phyloP scores from a whole-genome alignment of 1,140 invertebrate species.

The Myzus persicae region DNA sequence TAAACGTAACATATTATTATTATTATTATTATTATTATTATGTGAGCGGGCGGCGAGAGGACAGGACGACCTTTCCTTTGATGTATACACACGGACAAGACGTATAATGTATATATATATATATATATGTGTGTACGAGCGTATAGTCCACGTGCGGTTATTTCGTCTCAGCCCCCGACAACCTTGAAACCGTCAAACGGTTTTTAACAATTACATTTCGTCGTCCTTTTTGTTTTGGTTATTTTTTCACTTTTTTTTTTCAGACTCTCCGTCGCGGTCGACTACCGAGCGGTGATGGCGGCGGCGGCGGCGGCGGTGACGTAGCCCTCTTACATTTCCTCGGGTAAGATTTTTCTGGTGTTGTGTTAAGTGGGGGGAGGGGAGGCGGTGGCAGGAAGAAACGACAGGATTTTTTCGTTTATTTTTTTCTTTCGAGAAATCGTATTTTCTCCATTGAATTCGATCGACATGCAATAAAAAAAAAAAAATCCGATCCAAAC shows the following conservation, averaged over 20 bases:
- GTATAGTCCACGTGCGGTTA: not conserved
- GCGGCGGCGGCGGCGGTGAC: no score
- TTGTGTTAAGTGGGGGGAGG: not conserved
- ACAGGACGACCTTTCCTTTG: not conserved
- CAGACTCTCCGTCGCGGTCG: not conserved
- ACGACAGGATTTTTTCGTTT: not conserved
- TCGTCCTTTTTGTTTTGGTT: not conserved
- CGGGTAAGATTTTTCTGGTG: not conserved
- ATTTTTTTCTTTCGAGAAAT: not conserved
- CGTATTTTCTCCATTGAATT: constrained; percentile 26
- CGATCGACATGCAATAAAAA: not conserved
- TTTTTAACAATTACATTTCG: constrained; percentile 36
- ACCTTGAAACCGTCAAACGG: constrained; percentile 3
- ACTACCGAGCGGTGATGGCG: not conserved
- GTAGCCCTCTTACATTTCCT: not conserved
- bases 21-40: no score
- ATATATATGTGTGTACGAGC: not conserved
- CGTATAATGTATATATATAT: no score
- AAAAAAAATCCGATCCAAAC: not conserved
- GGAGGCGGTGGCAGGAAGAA: not conserved
- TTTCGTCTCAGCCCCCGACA: not conserved
- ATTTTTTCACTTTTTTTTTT: not conserved
- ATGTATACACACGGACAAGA: not conserved
- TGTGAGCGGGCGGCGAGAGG: not conserved
- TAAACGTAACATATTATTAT: not conserved